A percentile compares a stretch with the other conserved stretches of the same genome.
phyloP scores from a whole-genome alignment of 2,888 invertebrate species.

The Aricia artaxerxes region DNA sequence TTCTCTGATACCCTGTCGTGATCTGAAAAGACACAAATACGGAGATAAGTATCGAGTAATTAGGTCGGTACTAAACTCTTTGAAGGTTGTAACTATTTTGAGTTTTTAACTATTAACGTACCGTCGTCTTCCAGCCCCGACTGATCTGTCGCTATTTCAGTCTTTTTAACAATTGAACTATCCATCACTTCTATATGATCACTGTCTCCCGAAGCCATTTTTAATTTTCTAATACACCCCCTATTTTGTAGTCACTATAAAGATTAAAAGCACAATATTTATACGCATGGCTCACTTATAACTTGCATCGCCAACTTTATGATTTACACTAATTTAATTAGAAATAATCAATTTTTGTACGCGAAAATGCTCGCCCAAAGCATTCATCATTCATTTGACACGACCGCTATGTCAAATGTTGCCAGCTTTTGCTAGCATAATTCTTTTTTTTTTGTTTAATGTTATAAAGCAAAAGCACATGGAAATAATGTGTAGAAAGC shows the following conservation, averaged over 20 bases:
- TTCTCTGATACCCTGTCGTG: constrained; percentile 82
- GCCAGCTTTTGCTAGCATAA: constrained; percentile 42
- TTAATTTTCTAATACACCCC: constrained; percentile 73
- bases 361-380: constrained; percentile 71
- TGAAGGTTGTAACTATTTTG: neutral
- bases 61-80: constrained; percentile 41
- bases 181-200: constrained; percentile 89
- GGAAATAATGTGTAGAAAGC: no score
- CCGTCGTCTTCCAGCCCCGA: constrained; percentile 82
- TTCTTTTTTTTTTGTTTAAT: neutral
- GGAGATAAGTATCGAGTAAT: constrained; percentile 53
- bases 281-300: constrained; percentile 74
- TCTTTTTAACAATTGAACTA: constrained; percentile 82
- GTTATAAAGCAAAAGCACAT: neutral
- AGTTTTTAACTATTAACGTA: constrained; percentile 51
- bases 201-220: constrained; percentile 92
- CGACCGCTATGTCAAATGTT: constrained; percentile 68
- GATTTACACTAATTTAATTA: constrained; percentile 79
- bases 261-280: constrained; percentile 62
- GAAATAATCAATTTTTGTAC: constrained; percentile 77
- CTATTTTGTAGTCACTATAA: constrained; percentile 67
- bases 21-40: constrained; percentile 72
- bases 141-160: constrained; percentile 79
- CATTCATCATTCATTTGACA: constrained; percentile 74
- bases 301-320: constrained; percentile 68